phyloP scores from a whole-genome alignment of 2,113 vertebrate genomes.

The Antechinus flavipes region DNA sequence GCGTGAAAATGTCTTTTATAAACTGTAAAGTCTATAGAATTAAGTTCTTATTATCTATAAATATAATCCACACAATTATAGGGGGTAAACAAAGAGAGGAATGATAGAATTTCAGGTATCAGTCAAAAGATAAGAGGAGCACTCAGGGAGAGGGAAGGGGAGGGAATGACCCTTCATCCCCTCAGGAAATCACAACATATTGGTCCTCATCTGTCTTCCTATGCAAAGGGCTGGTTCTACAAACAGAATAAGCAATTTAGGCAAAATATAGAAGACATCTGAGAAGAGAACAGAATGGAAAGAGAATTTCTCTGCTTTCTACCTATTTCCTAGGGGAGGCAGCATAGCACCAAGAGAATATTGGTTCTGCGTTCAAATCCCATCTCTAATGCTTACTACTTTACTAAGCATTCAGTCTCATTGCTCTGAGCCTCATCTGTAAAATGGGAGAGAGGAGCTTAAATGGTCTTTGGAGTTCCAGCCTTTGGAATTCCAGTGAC shows the following conservation, averaged over 20 bases:
- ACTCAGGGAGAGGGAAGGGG: background rate
- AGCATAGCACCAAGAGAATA: background rate
- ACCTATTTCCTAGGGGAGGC: background rate
- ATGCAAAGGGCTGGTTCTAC: background rate
- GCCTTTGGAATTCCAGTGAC: too few relatives aligned
- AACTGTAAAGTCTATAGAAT: background rate
- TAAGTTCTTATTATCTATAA: background rate
- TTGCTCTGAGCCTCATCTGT: background rate
- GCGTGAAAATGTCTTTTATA: background rate
- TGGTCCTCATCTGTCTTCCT: background rate
- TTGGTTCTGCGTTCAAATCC: background rate
- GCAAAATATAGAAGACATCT: background rate
- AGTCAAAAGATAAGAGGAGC: background rate
- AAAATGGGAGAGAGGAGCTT: background rate
- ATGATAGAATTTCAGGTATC: background rate
- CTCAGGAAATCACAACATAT: background rate
- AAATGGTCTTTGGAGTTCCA: background rate
- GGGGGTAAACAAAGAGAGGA: background rate
- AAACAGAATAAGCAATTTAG: background rate
- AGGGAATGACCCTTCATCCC: background rate
- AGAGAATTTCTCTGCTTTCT: background rate
- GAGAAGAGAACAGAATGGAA: background rate
- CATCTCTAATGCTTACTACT: background rate
- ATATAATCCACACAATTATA: background rate
- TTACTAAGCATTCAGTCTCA: background rate